Conservation (phyloP, 2,888 invertebrate species). For the Caenorhabditis becei region DNA sequence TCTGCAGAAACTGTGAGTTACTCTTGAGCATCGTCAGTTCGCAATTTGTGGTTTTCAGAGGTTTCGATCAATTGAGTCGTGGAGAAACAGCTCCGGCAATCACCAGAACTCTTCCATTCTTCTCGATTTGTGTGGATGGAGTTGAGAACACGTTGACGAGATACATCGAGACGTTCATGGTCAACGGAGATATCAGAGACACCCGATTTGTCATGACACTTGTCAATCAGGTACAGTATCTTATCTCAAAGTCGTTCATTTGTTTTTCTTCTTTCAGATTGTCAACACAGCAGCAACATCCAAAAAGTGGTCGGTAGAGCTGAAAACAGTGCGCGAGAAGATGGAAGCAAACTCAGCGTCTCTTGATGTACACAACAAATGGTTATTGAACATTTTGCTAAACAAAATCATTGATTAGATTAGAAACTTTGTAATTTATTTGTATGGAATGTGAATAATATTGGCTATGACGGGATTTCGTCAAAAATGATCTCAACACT, state of each 20-base stretch:
- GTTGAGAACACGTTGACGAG: constrained; percentile 28
- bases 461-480: constrained; percentile 14
- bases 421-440: background rate
- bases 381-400: constrained; percentile 19
- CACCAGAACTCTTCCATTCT: constrained; percentile 39
- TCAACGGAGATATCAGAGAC: constrained; percentile 12
- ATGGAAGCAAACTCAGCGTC: constrained; percentile 16
- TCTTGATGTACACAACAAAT: constrained; percentile 18
- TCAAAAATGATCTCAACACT: constrained; percentile 32
- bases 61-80: constrained; percentile 34
- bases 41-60: constrained; percentile 20
- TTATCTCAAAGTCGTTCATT: too few species aligned
- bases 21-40: background rate
- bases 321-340: constrained; percentile 23
- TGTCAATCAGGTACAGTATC: constrained; percentile 21
- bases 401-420: constrained; percentile 31
- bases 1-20: constrained; percentile 32
- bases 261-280: constrained; percentile 8
- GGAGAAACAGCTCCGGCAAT: constrained; percentile 35
- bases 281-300: constrained; percentile 46
- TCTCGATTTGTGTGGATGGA: constrained; percentile 47
- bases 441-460: background rate
- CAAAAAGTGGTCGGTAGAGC: constrained; percentile 40
- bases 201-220: constrained; percentile 1
- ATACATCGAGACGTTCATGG: constrained; percentile 14